A percentile compares a stretch with the other conserved stretches of the same genome.
These are phyloP conservation scores for Halichoerus grypus DNA, from an alignment of 2,113 vertebrate species.

Conservation along the genomic window DNA sequence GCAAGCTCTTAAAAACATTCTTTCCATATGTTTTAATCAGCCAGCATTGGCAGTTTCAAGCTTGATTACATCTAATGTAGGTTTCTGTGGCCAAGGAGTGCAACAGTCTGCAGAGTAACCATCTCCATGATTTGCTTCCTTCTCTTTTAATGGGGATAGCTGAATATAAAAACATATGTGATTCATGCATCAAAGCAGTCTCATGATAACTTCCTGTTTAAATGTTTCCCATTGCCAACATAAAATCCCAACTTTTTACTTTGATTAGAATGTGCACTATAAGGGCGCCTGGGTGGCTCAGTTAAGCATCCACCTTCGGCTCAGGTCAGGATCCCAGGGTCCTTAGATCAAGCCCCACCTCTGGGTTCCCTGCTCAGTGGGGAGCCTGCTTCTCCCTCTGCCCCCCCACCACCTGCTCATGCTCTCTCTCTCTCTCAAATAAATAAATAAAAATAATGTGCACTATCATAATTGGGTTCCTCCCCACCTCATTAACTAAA, in stretches of 20 bases:
- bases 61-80: neutral
- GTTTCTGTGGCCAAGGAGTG: neutral
- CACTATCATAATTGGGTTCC: neutral
- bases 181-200: neutral
- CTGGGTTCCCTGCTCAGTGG: neutral
- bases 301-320: neutral
- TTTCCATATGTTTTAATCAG: neutral
- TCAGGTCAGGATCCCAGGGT: neutral
- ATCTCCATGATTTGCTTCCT: neutral
- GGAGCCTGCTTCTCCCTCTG: neutral
- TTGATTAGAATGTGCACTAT: neutral
- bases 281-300: neutral
- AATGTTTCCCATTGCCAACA: neutral
- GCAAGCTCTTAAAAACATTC: neutral
- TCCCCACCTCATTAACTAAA: neutral
- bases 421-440: neutral
- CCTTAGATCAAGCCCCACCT: neutral
- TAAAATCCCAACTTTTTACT: neutral
- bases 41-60: neutral
- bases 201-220: neutral
- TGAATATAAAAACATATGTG: neutral
- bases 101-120: neutral
- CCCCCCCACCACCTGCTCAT: neutral
- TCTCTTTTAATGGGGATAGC: neutral
- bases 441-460: neutral